A percentile compares a stretch with the other conserved stretches of the same genome.
These are phyloP conservation scores for Eucera pruinosa DNA, from an alignment of 2,888 invertebrate species.

Conservation along the genomic window DNA sequence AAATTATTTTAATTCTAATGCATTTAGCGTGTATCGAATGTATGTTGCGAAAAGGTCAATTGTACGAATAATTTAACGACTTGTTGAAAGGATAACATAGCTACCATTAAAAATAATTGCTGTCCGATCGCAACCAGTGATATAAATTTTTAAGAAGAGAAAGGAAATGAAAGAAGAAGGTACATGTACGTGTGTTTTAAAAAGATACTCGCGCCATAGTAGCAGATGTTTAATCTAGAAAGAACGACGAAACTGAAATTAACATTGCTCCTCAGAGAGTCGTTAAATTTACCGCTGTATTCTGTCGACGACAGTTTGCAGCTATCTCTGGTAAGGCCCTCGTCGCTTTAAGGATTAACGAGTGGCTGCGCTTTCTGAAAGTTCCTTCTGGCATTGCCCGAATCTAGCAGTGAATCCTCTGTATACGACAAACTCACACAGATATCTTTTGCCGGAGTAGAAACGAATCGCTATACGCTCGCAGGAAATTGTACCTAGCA, in stretches of 20 bases:
- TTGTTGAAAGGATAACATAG: too few relatives aligned
- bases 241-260: conserved; percentile 47
- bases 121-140: too few relatives aligned
- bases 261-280: conserved; percentile 34
- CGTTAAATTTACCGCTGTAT: conserved; percentile 44
- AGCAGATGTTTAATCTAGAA: conserved; percentile 23
- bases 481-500: neutral
- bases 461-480: neutral
- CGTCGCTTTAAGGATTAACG: conserved; percentile 65
- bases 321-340: conserved; percentile 40
- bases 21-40: too few relatives aligned
- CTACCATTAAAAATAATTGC: too few relatives aligned
- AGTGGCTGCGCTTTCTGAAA: conserved; percentile 43
- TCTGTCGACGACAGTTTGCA: conserved; percentile 53
- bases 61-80: too few relatives aligned
- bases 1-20: too few relatives aligned
- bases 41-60: too few relatives aligned
- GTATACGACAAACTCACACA: neutral
- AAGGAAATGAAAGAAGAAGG: too few relatives aligned
- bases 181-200: too few relatives aligned
- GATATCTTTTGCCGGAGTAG: conserved; percentile 16
- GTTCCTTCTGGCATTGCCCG: conserved; percentile 43
- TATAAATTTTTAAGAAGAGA: too few relatives aligned
- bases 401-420: conserved; percentile 27
- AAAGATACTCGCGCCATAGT: neutral